Base-by-base conservation (phyloP, 1,140 invertebrate species). In the Latrodectus geometricus region DNA sequence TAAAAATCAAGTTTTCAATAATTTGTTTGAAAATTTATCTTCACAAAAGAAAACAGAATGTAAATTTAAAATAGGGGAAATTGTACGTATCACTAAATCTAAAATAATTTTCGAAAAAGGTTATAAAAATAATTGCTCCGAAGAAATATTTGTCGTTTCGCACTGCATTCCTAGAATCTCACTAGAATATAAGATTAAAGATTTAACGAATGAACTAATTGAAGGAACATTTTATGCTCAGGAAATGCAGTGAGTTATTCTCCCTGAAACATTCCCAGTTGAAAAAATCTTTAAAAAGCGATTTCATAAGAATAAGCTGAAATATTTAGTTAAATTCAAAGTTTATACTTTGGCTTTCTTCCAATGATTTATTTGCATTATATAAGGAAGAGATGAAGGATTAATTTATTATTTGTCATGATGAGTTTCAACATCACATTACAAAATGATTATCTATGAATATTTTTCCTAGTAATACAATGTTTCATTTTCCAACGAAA, bases 401-500 rank as follows among this genome's bases (percentile, higher is more conserved):
- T 8, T 14, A n/a, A n/a, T 11, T 14, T 0, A 9, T 68, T 66
- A 9, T 20, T 56, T 56, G 54, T 56, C 54, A 56, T 14, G 14
- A 68, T 69, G 65, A 48, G 5, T 23, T 78, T 78, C 76, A 65
- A 78, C 56, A 2, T 78, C 9, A 78, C 76, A 48, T 35, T 79
- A 52, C 23, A n/a, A 9, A 52, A 17, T 49, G 65, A 79, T 69
- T 35, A 11, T 68, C 77, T 35, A 23, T 79, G 65, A 8, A 50
- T 50, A 66, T 66, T 79, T 69, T 79, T 52, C 77, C 77, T 7
- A 50, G 49, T 52, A 69, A 69, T 48, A 79, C 61, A 49, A 79
- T 68, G 15, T 79, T 35, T 35, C 61, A 23, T 68, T 79, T 79
- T 48, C 15, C n/a, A 4, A 78, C 56, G 17, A 52, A 66, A 49